Conservation (phyloP, 2,113 vertebrate genomes). For the Larimichthys polyactis region DNA sequence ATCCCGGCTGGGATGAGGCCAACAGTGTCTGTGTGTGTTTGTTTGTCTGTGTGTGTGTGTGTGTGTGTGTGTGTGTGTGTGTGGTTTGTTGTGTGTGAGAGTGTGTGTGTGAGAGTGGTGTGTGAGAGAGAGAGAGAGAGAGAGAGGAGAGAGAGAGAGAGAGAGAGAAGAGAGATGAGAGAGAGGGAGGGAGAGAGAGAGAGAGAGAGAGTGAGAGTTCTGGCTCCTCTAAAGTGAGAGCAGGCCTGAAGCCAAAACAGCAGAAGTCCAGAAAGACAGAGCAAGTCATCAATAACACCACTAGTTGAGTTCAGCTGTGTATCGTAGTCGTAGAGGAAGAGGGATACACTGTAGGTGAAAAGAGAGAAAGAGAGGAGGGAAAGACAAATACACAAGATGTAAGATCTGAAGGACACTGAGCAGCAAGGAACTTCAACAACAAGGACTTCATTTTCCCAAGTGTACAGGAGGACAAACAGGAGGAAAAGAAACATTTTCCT, state of each 20-base stretch:
- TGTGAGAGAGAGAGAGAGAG: not conserved
- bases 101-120: not conserved
- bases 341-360: not conserved
- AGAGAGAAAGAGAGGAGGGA: not conserved
- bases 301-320: conserved; percentile 47
- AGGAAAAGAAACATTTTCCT: not conserved
- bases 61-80: not conserved
- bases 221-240: conserved; percentile 31
- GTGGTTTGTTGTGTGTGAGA: not conserved
- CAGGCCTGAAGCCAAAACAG: conserved; percentile 54
- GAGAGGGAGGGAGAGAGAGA: not conserved
- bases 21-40: conserved; percentile 20
- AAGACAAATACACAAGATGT: not conserved
- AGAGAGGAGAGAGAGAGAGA: too few relatives aligned
- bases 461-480: conserved; percentile 25
- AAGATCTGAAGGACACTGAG: conserved; percentile 4
- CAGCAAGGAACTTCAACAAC: not conserved
- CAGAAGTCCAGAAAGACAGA: conserved; percentile 65
- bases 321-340: not conserved
- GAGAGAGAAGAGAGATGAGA: too few relatives aligned
- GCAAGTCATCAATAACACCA: conserved; percentile 74
- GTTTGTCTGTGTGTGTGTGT: conserved; percentile 2
- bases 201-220: not conserved
- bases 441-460: not conserved
- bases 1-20: conserved; percentile 54